phyloP scores from a whole-genome alignment of 1,140 invertebrate species.

The Cydia fagiglandana region DNA sequence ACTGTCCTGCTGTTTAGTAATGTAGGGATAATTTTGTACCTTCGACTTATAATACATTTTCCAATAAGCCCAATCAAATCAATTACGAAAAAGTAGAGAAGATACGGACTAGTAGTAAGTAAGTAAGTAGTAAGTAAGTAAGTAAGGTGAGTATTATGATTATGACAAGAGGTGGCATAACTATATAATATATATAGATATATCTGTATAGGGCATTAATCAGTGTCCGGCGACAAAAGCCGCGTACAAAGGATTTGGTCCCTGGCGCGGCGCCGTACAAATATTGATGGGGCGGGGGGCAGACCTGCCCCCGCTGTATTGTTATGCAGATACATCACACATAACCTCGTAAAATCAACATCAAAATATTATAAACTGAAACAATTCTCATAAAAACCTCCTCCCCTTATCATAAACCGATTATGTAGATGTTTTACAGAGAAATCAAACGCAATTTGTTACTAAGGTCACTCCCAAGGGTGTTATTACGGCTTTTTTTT shows the following conservation, averaged over 20 bases:
- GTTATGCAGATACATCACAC: constrained; percentile 21
- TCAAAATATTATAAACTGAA: constrained; percentile 6
- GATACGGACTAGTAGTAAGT: neutral
- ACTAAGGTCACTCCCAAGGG: neutral
- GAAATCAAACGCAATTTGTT: constrained; percentile 29
- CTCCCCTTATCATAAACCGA: neutral
- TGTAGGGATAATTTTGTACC: too few species aligned
- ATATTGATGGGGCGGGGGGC: constrained; percentile 47
- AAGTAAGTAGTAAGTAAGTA: too few species aligned
- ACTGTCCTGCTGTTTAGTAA: too few species aligned
- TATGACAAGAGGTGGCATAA: constrained; percentile 4
- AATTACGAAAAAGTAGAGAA: too few species aligned
- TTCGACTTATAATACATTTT: too few species aligned
- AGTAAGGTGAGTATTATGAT: constrained; percentile 18
- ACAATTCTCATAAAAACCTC: neutral
- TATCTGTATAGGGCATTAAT: constrained; percentile 51
- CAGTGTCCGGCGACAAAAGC: constrained; percentile 59
- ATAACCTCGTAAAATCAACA: neutral
- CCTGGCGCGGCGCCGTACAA: constrained; percentile 38
- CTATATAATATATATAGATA: too few species aligned
- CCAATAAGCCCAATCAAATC: neutral
- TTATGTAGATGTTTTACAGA: neutral
- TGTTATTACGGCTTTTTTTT: constrained; percentile 13
- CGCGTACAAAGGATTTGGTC: constrained; percentile 50
- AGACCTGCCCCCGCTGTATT: constrained; percentile 19